Evolutionary conservation across 2,797 vertebrate genomes (phyloP), one percentile per base, ranked within the genome.

Genomic region (Anisognathus igniventris): DNA sequence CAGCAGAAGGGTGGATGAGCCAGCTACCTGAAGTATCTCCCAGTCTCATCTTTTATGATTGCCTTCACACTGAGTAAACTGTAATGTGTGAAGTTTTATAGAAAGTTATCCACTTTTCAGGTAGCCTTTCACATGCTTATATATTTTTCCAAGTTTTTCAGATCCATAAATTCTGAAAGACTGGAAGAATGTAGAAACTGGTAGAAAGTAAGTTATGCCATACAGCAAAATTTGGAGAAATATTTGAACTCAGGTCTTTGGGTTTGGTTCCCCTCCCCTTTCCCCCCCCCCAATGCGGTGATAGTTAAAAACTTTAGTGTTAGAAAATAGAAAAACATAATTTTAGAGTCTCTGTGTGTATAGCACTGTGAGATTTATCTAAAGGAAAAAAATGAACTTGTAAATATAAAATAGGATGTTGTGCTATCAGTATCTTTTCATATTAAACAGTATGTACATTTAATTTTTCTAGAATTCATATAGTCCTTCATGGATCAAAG

Each of bases 221-320:
- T 28, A 4, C 20, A 60, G 64, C 48, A 64, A 17, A 60, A 57
- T 67, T 67, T 67, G 12, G 23, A 50, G n/a, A 78, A 78, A 61
- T 72, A 30, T 60, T 90, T 71, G 23, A 81, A 58, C 3, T 60
- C 39, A 18, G 4, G 3, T 84, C 9, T 40, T 62, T 35, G 8
- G 3, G 2, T 2, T 7, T 10, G 9, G 3, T 37, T 1, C 1
- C 9, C 14, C 12, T 4, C 9, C 9, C 8, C 18, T 1, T 1
- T 7, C 14, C 12, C 4, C 9, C 9, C 8, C 18, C 42, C 18
- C 40, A 56, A 79, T 30, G 5, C 5, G 9, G 17, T 4, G 45
- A n/a, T 39, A 42, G 12, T 51, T 68, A 33, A 84, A 80, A 75
- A 10, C 11, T 50, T 50, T 22, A 10, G 35, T 42, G 60, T 47